Base-by-base conservation (phyloP, 1,140 invertebrate species). In the Plutomurus gul region DNA sequence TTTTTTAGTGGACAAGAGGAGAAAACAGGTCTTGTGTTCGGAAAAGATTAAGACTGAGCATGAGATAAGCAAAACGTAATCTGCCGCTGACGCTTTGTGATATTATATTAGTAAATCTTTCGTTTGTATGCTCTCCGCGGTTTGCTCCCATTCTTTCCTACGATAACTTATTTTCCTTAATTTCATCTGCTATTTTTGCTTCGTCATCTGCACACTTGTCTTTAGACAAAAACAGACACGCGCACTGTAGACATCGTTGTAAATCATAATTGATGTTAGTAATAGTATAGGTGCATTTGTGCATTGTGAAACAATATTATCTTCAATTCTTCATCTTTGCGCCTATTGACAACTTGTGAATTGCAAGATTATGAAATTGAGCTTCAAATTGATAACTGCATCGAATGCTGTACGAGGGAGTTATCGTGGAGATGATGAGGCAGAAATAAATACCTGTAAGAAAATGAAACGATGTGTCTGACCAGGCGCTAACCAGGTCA, bases 401-500 rank as follows among this genome's bases (percentile, higher is more conserved):
- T n/a, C n/a, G n/a, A n/a, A n/a, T n/a, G n/a, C n/a, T n/a, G n/a
- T n/a, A n/a, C n/a, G n/a, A n/a, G n/a, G n/a, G n/a, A n/a, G n/a
- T n/a, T n/a, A n/a, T n/a, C n/a, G n/a, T 65, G 13, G 10, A 11
- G 27, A 4, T 30, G 47, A 51, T 0, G 5, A 51, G 13, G 13
- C 27, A 60, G 20, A 10, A 22, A 22, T 22, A 11, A 6, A n/a
- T 22, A 22, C 18, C 18, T 51, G 25, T 22, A 22, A 22, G 27
- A 25, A 43, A 72, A 72, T 40, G 70, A 72, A 72, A 43, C 36
- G 37, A 75, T 47, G 46, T 8, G 40, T 70, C 33, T 60, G 40
- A 65, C 72, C 76, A 78, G 65, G 76, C 76, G 43, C 60, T 77
- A 70, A 65, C 47, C 71, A 71, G 76, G 76, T 77, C 76, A 56